Percentiles rank a stretch among this genome's conserved stretches.
phyloP scores from a whole-genome alignment of 2,113 vertebrate genomes.

The Thryonomys swinderianus region DNA sequence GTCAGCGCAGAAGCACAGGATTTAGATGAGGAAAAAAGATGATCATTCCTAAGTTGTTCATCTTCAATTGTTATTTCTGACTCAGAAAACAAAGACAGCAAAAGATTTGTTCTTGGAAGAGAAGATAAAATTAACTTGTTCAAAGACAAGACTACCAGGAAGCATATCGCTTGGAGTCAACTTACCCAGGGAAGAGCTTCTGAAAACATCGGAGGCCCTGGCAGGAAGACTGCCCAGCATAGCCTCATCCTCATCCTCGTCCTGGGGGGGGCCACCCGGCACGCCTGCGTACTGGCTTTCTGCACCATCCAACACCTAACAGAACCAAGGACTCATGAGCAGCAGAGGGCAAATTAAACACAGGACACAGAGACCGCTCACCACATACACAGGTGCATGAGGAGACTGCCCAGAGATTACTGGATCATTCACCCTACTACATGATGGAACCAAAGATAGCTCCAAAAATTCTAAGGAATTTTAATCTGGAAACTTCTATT shows the following conservation, averaged over 20 bases:
- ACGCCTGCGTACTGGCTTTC: conserved; percentile 95
- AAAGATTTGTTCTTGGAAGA: not conserved
- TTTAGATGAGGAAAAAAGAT: not conserved
- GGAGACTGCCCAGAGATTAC: rapidly evolving
- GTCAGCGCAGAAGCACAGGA: not conserved
- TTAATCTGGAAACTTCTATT: not conserved
- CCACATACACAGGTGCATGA: rapidly evolving
- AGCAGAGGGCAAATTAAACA: rapidly evolving
- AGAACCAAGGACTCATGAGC: not conserved
- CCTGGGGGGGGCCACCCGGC: conserved; percentile 93
- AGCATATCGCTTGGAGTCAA: not conserved
- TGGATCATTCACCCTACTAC: rapidly evolving
- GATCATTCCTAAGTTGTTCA: not conserved
- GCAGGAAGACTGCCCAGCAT: conserved; percentile 82
- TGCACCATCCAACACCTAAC: conserved; percentile 93
- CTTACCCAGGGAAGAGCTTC: conserved; percentile 91
- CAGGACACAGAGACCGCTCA: too few relatives aligned
- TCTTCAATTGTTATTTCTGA: not conserved
- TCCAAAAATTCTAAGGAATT: not conserved
- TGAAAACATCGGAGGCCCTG: conserved; percentile 85
- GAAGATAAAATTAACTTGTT: not conserved
- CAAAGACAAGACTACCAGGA: rapidly evolving
- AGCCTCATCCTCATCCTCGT: conserved; percentile 96
- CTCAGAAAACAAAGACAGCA: not conserved
- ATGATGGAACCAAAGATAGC: not conserved